phyloP scores from a whole-genome alignment of 2,113 vertebrate genomes.

The Mionectes macconnelli region DNA sequence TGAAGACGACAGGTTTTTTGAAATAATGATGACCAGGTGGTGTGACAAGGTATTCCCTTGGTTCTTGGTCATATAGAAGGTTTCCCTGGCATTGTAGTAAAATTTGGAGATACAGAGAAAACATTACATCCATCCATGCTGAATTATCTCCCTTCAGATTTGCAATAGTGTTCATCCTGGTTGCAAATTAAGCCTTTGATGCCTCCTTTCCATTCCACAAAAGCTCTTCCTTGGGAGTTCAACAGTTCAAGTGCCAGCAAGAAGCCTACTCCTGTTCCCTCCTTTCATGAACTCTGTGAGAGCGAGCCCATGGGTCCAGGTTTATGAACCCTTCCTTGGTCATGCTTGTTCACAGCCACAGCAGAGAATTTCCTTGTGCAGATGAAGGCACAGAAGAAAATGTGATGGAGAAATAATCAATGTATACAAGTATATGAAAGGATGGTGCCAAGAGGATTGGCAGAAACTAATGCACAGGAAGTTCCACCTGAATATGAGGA shows the following conservation, averaged over 20 bases:
- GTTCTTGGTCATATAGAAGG: neutral
- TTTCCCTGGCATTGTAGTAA: neutral
- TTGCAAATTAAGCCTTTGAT: neutral
- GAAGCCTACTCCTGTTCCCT: neutral
- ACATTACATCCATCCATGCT: neutral
- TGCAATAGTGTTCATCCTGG: neutral
- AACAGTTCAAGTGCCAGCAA: neutral
- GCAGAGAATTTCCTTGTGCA: neutral
- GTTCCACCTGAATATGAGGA: neutral
- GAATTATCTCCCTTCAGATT: neutral
- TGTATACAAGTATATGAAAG: neutral
- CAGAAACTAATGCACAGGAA: neutral
- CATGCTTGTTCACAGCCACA: accelerated
- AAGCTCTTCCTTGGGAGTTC: neutral
- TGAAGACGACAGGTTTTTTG: accelerated
- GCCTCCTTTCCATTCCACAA: neutral
- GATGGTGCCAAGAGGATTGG: neutral
- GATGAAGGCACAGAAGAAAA: neutral
- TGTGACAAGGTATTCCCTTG: accelerated
- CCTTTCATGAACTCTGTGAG: neutral
- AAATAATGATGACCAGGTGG: neutral
- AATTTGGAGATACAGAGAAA: neutral
- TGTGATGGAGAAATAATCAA: neutral
- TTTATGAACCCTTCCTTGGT: neutral
- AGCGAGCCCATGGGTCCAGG: accelerated